A percentile compares a stretch with the other conserved stretches of the same genome.
Conservation (phyloP, 2,797 vertebrate genomes). For the Scyliorhinus canicula region DNA sequence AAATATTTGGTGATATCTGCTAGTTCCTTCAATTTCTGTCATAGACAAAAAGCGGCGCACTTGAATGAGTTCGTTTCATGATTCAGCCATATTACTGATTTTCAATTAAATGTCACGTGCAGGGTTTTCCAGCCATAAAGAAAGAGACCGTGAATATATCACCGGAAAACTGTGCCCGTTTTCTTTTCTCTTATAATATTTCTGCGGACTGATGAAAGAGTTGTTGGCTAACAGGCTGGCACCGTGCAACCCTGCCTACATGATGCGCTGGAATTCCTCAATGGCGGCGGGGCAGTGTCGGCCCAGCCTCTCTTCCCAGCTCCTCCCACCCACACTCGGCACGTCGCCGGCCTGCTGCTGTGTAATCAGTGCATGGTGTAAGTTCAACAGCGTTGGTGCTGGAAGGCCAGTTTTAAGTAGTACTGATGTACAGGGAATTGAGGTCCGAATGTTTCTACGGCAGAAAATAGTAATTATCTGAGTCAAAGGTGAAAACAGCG, state of each 20-base stretch:
- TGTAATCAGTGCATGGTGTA: background rate
- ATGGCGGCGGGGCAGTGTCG: conserved; percentile 58
- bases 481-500: background rate
- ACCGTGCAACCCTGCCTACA: conserved; percentile 48
- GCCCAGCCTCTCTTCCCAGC: conserved; percentile 43
- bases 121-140: background rate
- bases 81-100: background rate
- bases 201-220: background rate
- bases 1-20: background rate
- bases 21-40: background rate
- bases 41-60: background rate
- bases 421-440: background rate
- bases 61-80: background rate
- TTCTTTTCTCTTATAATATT: background rate
- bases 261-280: conserved; percentile 49
- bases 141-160: no score
- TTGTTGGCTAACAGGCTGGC: background rate
- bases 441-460: background rate
- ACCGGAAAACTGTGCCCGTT: background rate
- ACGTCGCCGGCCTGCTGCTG: background rate
- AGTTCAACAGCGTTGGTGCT: background rate
- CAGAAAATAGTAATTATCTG: background rate
- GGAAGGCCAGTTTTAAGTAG: background rate
- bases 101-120: background rate
- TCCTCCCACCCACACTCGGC: conserved; percentile 15